These are phyloP conservation scores for Eupsittula cactorum DNA, from an alignment of 2,113 vertebrate genomes.

Conservation along the genomic window DNA sequence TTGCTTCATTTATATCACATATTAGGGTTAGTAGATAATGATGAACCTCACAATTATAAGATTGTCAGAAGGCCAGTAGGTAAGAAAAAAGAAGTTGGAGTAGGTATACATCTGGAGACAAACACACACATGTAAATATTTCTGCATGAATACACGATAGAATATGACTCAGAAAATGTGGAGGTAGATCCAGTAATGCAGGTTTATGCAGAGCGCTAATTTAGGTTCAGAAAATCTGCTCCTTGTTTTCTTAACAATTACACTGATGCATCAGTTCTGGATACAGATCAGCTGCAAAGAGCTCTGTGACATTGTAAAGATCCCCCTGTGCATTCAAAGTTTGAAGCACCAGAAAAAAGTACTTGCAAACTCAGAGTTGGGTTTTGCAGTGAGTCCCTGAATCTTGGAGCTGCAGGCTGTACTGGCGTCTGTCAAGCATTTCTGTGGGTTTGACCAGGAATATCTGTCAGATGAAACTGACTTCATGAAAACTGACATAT, in stretches of 20 bases:
- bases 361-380: accelerated
- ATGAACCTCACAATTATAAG: neutral
- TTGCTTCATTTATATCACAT: neutral
- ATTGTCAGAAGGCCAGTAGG: neutral
- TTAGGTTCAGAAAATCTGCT: neutral
- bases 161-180: neutral
- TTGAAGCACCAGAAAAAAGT: neutral
- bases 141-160: neutral
- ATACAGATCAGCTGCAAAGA: neutral
- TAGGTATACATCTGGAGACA: neutral
- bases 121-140: neutral
- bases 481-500: neutral
- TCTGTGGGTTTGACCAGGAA: neutral
- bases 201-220: neutral
- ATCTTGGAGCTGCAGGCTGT: neutral
- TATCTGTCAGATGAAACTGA: neutral
- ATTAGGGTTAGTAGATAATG: neutral
- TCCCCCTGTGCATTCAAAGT: neutral
- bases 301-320: neutral
- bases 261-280: neutral
- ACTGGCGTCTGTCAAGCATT: neutral
- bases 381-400: neutral
- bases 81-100: neutral
- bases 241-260: neutral
- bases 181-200: neutral